Conservation (phyloP, 2,113 vertebrate genomes). For the Mohoua ochrocephala region DNA sequence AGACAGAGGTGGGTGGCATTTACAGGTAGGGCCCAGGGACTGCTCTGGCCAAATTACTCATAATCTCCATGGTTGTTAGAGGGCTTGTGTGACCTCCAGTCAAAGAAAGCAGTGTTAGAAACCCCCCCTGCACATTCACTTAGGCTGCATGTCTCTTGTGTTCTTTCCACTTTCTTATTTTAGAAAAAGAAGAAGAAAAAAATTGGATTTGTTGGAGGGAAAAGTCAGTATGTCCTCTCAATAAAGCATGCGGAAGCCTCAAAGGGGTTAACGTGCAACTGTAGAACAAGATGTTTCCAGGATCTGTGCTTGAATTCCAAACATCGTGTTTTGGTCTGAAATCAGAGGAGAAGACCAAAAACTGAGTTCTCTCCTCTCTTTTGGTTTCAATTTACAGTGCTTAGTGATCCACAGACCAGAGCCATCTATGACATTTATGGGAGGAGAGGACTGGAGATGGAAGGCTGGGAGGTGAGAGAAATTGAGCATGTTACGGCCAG, state of each 20-base stretch:
- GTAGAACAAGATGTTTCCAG: background rate
- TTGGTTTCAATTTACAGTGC: slow-evolving; percentile 78
- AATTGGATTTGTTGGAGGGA: rapidly evolving
- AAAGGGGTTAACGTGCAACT: background rate
- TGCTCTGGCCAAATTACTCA: background rate
- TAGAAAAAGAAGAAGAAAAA: background rate
- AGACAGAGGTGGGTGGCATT: background rate
- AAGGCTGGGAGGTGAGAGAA: slow-evolving; percentile 96
- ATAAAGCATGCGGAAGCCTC: background rate
- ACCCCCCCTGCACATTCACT: background rate
- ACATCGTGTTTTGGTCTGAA: background rate
- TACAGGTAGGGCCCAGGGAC: background rate
- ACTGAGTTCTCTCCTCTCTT: background rate
- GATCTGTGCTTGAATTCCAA: background rate
- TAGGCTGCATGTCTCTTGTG: background rate
- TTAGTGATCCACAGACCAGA: slow-evolving; percentile 92
- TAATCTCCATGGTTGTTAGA: background rate
- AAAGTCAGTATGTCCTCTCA: background rate
- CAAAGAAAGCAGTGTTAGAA: background rate
- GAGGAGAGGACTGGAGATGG: slow-evolving; percentile 94
- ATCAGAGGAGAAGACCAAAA: background rate
- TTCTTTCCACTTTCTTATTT: background rate
- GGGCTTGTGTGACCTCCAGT: background rate
- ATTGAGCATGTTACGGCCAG: background rate
- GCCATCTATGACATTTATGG: slow-evolving; percentile 99